These are phyloP conservation scores for Branchinecta sandiegonensis DNA, from an alignment of 2,888 invertebrate species.

Conservation along the genomic window DNA sequence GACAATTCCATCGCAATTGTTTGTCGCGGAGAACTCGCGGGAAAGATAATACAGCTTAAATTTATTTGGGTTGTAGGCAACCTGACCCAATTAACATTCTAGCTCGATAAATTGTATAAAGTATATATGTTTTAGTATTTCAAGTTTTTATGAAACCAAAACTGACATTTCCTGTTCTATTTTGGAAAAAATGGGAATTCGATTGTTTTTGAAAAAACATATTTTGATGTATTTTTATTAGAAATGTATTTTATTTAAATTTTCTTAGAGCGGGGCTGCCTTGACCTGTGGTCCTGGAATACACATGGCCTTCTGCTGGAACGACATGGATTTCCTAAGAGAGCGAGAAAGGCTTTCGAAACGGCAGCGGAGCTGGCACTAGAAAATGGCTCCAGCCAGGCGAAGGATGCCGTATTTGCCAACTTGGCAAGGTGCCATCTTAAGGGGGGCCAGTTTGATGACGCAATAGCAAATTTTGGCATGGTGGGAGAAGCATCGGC, in stretches of 20 bases:
- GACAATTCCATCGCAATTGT: too few species aligned
- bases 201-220: too few species aligned
- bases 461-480: neutral
- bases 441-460: neutral
- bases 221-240: neutral
- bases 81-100: too few species aligned
- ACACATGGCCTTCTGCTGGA: neutral
- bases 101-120: too few species aligned
- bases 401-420: constrained; percentile 3
- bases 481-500: neutral
- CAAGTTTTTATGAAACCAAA: too few species aligned
- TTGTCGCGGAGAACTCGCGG: too few species aligned
- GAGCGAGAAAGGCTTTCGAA: neutral
- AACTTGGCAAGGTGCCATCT: constrained; percentile 1
- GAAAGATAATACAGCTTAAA: too few species aligned
- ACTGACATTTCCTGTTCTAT: too few species aligned
- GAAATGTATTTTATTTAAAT: neutral
- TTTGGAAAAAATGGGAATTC: too few species aligned
- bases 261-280: neutral
- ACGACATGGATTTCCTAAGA: neutral
- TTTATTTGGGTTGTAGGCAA: too few species aligned
- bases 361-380: neutral
- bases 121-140: too few species aligned
- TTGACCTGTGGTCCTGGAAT: neutral
- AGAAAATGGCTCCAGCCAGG: neutral